phyloP scores from a whole-genome alignment of 2,888 invertebrate species.

The Calameuta idolon region DNA sequence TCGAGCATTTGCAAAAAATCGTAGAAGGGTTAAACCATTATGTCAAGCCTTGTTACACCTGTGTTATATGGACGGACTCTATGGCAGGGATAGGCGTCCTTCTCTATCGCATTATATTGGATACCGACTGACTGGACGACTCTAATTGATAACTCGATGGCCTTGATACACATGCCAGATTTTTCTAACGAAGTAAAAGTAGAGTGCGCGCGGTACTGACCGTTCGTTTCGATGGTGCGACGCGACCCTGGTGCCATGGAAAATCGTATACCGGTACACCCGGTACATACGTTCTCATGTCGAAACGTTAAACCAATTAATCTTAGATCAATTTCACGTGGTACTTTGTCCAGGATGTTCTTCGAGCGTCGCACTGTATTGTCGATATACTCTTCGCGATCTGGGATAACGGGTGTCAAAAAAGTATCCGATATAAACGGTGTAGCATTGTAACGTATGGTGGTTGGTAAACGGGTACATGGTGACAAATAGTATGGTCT shows the following conservation, averaged over 20 bases:
- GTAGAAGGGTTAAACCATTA: background rate
- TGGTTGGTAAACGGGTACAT: background rate
- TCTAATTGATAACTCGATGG: conserved; percentile 54
- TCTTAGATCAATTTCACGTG: background rate
- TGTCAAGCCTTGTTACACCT: background rate
- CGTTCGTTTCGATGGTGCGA: background rate
- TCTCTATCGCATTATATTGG: background rate
- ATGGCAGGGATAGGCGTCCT: background rate
- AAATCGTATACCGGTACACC: background rate
- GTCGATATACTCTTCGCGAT: background rate
- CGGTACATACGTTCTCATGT: background rate
- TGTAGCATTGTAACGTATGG: background rate
- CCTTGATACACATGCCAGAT: conserved; percentile 51
- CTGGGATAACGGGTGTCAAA: background rate
- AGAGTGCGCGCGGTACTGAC: conserved; percentile 16
- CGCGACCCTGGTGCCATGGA: background rate
- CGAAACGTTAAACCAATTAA: background rate
- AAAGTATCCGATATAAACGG: background rate
- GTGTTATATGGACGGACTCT: background rate
- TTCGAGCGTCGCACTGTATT: background rate
- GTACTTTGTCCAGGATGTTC: background rate
- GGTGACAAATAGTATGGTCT: background rate
- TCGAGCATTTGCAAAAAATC: background rate
- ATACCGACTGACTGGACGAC: conserved; percentile 27
- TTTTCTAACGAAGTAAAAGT: conserved; percentile 52